Conservation (phyloP, 2,888 invertebrate genomes). For the Proisotoma minuta region DNA sequence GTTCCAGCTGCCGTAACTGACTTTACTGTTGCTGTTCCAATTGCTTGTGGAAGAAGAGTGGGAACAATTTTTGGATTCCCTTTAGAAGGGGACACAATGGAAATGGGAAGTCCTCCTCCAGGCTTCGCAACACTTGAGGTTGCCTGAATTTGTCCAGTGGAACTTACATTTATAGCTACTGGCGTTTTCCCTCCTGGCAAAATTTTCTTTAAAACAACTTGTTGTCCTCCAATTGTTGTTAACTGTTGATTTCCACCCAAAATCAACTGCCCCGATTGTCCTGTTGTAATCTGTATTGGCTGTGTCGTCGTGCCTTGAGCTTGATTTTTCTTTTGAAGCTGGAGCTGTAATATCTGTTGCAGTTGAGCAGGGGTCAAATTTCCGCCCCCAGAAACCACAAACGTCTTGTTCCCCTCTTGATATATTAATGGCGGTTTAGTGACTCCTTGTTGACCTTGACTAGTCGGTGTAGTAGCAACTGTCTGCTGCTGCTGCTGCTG, state of each 20-base stretch:
- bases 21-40: background rate
- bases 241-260: conserved; percentile 18
- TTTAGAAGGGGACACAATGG: conserved; percentile 41
- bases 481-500: background rate
- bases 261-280: conserved; percentile 4
- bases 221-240: conserved; percentile 29
- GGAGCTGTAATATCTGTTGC: conserved; percentile 9
- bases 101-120: conserved; percentile 37
- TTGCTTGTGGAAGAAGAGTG: background rate
- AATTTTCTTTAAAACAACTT: conserved; percentile 32
- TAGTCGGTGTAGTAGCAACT: background rate
- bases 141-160: background rate
- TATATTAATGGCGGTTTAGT: background rate
- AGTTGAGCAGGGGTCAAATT: conserved; percentile 3
- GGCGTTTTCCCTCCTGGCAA: background rate
- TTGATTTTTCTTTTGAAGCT: conserved; percentile 12
- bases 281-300: background rate
- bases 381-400: conserved; percentile 11
- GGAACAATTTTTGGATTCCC: background rate
- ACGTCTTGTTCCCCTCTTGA: conserved; percentile 24
- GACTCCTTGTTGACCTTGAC: conserved; percentile 1
- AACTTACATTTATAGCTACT: background rate
- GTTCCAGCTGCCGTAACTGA: background rate
- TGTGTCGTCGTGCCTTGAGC: conserved; percentile 3
- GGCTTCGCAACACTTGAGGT: conserved; percentile 18